phyloP scores from a whole-genome alignment of 2,797 vertebrate genomes.

The Coregonus sp. region DNA sequence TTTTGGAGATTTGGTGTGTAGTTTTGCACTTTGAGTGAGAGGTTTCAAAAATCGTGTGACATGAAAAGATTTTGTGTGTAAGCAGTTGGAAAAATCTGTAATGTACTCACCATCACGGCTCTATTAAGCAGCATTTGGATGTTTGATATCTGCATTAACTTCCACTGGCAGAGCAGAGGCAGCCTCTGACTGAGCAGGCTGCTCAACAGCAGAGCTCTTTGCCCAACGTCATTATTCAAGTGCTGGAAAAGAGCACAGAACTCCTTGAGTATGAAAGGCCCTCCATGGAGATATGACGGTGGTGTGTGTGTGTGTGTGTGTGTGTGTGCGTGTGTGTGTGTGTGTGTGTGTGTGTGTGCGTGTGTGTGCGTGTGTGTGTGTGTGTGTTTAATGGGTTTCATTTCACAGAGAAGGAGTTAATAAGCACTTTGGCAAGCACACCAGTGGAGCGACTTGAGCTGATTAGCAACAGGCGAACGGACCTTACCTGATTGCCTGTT shows the following conservation, averaged over 20 bases:
- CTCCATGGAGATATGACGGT: neutral
- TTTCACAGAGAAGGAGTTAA: conserved; percentile 9
- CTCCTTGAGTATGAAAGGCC: neutral
- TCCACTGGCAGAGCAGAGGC: neutral
- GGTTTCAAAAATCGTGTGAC: too few relatives aligned
- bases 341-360: neutral
- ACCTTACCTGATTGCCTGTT: too few relatives aligned
- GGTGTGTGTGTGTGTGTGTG: neutral
- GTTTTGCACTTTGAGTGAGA: too few relatives aligned
- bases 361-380: neutral
- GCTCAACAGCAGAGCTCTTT: neutral
- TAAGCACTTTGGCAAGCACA: conserved; percentile 8
- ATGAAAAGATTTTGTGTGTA: too few relatives aligned
- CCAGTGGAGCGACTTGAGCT: neutral
- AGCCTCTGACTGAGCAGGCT: neutral
- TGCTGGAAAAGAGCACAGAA: neutral
- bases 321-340: neutral
- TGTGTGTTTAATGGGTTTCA: neutral
- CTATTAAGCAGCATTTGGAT: conserved; percentile 4
- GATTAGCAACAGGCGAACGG: neutral
- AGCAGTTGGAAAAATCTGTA: too few relatives aligned
- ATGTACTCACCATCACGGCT: conserved; percentile 6
- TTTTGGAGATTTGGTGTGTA: too few relatives aligned
- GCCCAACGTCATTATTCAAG: neutral
- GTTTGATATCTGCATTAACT: neutral